A percentile compares a stretch with the other conserved stretches of the same genome.
These are phyloP conservation scores for Tromatobia lineatoria DNA, from an alignment of 2,888 invertebrate genomes.

Conservation along the genomic window DNA sequence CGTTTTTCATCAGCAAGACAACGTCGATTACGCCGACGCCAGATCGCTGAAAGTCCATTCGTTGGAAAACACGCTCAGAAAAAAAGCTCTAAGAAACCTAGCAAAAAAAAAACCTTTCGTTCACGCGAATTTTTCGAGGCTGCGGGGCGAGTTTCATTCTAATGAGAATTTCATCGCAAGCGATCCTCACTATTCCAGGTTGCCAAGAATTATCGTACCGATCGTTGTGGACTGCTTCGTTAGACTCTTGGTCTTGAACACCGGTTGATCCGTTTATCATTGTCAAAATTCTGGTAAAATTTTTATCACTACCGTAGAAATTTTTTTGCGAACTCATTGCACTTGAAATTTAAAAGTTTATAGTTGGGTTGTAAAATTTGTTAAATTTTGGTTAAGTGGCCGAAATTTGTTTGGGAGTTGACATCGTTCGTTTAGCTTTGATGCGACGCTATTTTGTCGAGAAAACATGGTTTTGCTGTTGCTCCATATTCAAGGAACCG, in stretches of 20 bases:
- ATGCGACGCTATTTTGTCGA: conserved; percentile 38
- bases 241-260: conserved; percentile 39
- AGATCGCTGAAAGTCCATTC: conserved; percentile 63
- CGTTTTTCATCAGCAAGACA: neutral
- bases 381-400: conserved; percentile 52
- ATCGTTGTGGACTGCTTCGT: conserved; percentile 50
- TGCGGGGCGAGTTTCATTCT: conserved; percentile 70
- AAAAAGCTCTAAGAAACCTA: neutral
- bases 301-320: neutral
- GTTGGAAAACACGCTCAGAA: neutral
- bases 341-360: conserved; percentile 18
- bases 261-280: conserved; percentile 35
- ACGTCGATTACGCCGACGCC: conserved; percentile 50
- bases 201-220: conserved; percentile 63
- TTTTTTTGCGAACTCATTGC: conserved; percentile 21
- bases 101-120: conserved; percentile 61
- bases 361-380: neutral
- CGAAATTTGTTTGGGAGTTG: conserved; percentile 38
- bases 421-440: conserved; percentile 42
- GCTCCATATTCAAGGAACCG: neutral
- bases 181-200: conserved; percentile 68
- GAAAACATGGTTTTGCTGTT: neutral
- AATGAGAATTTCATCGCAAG: conserved; percentile 71
- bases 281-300: conserved; percentile 47
- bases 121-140: conserved; percentile 64